Evolutionary conservation across 2,113 vertebrate genomes (phyloP), one percentile per base, ranked within the genome.

Genomic region (Heterocephalus glaber): DNA sequence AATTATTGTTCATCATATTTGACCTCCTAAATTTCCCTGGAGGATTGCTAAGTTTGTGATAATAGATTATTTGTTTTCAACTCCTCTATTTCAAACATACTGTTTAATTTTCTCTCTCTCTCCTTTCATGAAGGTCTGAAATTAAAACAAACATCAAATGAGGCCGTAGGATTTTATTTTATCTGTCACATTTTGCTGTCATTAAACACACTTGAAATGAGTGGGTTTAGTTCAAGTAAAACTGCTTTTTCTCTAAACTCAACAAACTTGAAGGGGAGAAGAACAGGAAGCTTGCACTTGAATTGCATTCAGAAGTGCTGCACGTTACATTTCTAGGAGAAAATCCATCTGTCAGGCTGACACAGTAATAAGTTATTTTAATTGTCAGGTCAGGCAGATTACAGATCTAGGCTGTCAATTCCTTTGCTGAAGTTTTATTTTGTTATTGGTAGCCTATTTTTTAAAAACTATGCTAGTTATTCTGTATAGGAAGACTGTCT

Each of bases 171-270:
- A 98, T 98, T 98, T 97, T 97, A 97, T 98, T 98, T 97, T 97
- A 97, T 98, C 98, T 98, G 97, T 98, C 98, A 98, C 98, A 98
- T 97, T 96, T 94, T 97, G 97, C 97, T 98, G 98, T 98, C 98
- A 98, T 98, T 98, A 98, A 98, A 98, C 97, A 98, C 81, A 97
- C 97, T 98, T 96, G 68, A 98, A 98, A 98, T 0, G 97, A 98
- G 97, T 98, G 98, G 98, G 98, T 95, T 98, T 97, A 98, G 98
- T 98, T 98, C 98, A 98, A 98, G 98, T 97, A 98, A 98, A 98
- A 98, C 97, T 97, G 97, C 97, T 98, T 98, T 96, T 96, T 94
- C 95, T 95, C 94, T 96, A 97, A 96, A 90, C 95, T 97, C 96
- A 96, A 97, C 96, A 98, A 98, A 98, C 97, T 97, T 47, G 52